These are phyloP conservation scores for Cacoxenus indagator DNA, from an alignment of 2,888 invertebrate species.

Conservation along the genomic window DNA sequence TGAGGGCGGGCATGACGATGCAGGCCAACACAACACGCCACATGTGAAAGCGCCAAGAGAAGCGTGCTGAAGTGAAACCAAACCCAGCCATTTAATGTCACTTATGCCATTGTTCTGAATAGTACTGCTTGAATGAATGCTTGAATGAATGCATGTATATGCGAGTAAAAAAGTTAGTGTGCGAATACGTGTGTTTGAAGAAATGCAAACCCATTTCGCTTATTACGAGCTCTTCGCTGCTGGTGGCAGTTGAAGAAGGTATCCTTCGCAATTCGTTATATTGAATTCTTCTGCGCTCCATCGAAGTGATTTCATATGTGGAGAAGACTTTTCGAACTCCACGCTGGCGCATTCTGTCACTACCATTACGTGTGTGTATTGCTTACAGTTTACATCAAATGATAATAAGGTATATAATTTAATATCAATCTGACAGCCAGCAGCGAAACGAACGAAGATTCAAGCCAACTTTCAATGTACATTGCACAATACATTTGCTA, in stretches of 20 bases:
- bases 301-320: too few species aligned
- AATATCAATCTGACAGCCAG: conserved; percentile 66
- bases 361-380: too few species aligned
- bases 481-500: conserved; percentile 29
- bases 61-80: conserved; percentile 35
- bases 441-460: conserved; percentile 45
- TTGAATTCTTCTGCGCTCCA: too few species aligned
- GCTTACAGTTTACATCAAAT: conserved; percentile 42
- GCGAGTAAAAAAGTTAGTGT: not conserved
- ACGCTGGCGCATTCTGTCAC: too few species aligned
- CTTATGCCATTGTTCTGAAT: conserved; percentile 49
- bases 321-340: too few species aligned
- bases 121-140: too few species aligned
- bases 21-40: conserved; percentile 54
- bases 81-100: conserved; percentile 57
- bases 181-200: not conserved
- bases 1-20: conserved; percentile 23
- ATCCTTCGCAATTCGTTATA: too few species aligned
- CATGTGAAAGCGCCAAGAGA: conserved; percentile 51
- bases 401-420: conserved; percentile 70
- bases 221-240: conserved; percentile 50
- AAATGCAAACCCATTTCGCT: conserved; percentile 53
- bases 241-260: too few species aligned
- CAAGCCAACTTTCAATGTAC: conserved; percentile 23
- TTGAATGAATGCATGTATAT: not conserved